These are phyloP conservation scores for Ylistrum balloti DNA, from an alignment of 1,140 invertebrate genomes.

Conservation along the genomic window DNA sequence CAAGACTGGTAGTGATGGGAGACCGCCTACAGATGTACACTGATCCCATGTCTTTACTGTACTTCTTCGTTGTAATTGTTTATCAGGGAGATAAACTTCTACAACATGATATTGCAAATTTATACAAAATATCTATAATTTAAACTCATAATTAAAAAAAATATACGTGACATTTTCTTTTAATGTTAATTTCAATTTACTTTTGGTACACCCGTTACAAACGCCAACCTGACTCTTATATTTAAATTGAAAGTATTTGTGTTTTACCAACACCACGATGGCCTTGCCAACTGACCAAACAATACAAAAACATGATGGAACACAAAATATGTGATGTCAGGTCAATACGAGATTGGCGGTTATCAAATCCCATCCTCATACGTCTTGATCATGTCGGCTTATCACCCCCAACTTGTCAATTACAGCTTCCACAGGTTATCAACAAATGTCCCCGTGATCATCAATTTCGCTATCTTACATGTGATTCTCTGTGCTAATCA, in stretches of 20 bases:
- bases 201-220: neutral
- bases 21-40: too few relatives aligned
- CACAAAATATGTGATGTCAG: neutral
- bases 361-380: constrained; percentile 6
- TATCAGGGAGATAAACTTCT: too few relatives aligned
- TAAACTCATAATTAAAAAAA: too few relatives aligned
- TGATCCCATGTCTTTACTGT: too few relatives aligned
- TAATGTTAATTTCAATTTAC: too few relatives aligned
- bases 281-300: neutral
- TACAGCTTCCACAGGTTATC: neutral
- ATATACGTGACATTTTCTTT: too few relatives aligned
- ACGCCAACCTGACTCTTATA: neutral
- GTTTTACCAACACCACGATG: neutral
- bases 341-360: neutral
- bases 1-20: neutral
- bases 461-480: neutral
- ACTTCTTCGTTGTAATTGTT: too few relatives aligned
- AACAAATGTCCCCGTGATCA: neutral
- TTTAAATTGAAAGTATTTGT: neutral
- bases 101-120: too few relatives aligned
- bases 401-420: constrained; percentile 37
- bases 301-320: neutral
- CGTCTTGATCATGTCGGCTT: constrained; percentile 2
- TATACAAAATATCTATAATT: too few relatives aligned
- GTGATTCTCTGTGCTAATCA: constrained; percentile 7